Conservation (phyloP, 2,888 invertebrate species). For the Hypsopygia costalis region DNA sequence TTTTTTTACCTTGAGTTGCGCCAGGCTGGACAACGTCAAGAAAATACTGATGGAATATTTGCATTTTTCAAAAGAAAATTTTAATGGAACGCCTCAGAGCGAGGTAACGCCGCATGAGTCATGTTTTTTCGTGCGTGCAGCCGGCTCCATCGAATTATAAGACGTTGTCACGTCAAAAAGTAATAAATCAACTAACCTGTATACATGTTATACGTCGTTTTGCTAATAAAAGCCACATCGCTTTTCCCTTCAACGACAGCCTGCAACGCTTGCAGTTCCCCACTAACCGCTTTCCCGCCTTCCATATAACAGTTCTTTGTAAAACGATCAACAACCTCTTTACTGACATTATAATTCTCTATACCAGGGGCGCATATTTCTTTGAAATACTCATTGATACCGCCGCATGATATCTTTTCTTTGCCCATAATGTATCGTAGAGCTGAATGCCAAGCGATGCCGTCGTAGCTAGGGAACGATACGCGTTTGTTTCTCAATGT, state of each 20-base stretch:
- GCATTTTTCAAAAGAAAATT: too few species aligned
- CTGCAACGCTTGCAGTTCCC: constrained; percentile 83
- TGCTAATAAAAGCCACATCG: constrained; percentile 89
- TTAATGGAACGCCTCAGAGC: too few species aligned
- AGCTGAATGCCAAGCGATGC: constrained; percentile 84
- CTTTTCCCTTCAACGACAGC: constrained; percentile 84
- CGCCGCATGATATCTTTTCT: constrained; percentile 59
- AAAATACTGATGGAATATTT: too few species aligned
- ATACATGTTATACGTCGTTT: constrained; percentile 81
- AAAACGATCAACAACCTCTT: constrained; percentile 30
- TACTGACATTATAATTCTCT: constrained; percentile 26
- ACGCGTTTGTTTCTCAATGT: constrained; percentile 87
- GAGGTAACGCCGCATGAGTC: too few species aligned
- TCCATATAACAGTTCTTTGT: constrained; percentile 53
- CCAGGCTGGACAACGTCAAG: too few species aligned
- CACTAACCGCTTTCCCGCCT: constrained; percentile 46
- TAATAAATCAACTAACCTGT: too few species aligned
- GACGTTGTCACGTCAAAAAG: too few species aligned
- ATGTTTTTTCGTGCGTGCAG: too few species aligned
- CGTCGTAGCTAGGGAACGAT: constrained; percentile 90
- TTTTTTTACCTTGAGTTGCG: too few species aligned
- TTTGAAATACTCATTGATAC: constrained; percentile 81
- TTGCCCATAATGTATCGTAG: constrained; percentile 57
- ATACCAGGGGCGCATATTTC: constrained; percentile 83
- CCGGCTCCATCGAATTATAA: too few species aligned